phyloP scores from a whole-genome alignment of 2,888 invertebrate genomes.

The Sminthurides aquaticus region DNA sequence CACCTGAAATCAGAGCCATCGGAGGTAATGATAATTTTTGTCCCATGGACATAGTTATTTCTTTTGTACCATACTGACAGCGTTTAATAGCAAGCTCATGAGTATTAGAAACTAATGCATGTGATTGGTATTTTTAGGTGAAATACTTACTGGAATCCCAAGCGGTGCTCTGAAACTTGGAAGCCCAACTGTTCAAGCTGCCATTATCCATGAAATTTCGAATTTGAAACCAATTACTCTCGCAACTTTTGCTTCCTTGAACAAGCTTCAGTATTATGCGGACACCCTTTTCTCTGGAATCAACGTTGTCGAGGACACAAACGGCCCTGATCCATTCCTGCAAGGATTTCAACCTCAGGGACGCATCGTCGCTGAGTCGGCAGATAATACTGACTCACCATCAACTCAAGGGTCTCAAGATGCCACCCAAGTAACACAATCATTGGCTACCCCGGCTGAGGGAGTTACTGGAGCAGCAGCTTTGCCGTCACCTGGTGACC shows the following conservation, averaged over 20 bases:
- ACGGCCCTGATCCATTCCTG: too few relatives aligned
- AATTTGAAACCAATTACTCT: constrained; percentile 32
- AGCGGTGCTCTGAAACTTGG: constrained; percentile 27
- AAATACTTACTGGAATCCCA: constrained; percentile 36
- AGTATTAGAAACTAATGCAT: too few relatives aligned
- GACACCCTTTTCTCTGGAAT: constrained; percentile 31
- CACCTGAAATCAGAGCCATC: constrained; percentile 34
- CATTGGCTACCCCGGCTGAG: not conserved
- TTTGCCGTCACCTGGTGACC: too few relatives aligned
- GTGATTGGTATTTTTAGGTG: too few relatives aligned
- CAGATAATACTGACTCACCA: not conserved
- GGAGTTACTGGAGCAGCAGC: not conserved
- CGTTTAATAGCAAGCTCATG: too few relatives aligned
- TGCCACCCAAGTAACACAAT: not conserved
- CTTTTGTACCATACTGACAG: too few relatives aligned
- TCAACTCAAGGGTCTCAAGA: not conserved
- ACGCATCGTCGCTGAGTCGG: not conserved
- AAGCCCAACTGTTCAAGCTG: constrained; percentile 13
- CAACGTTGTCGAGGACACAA: too few relatives aligned
- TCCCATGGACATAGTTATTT: too few relatives aligned
- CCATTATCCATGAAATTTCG: constrained; percentile 38
- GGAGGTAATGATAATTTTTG: too few relatives aligned
- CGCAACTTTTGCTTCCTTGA: constrained; percentile 26
- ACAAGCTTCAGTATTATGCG: constrained; percentile 33
- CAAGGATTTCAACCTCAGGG: too few relatives aligned